phyloP scores from a whole-genome alignment of 1,140 invertebrate genomes.

The Kradibia gibbosae region DNA sequence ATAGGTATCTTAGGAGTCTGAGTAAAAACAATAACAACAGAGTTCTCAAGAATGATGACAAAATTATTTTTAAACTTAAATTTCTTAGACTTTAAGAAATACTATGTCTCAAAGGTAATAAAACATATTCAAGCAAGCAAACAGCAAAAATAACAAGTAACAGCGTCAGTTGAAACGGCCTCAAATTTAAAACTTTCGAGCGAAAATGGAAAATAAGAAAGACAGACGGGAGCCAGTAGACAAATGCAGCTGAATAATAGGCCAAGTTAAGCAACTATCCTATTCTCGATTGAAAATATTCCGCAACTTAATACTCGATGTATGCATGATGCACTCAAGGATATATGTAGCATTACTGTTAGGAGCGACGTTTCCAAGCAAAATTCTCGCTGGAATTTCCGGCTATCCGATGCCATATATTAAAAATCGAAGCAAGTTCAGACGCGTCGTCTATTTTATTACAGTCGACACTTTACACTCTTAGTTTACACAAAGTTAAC shows the following conservation, averaged over 20 bases:
- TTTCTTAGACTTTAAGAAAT: neutral
- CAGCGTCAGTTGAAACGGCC: neutral
- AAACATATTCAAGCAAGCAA: slow-evolving; percentile 6
- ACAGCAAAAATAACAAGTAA: slow-evolving; percentile 3
- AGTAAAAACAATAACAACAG: no score
- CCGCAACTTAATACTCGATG: slow-evolving; percentile 18
- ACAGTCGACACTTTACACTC: neutral
- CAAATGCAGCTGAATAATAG: slow-evolving; percentile 24
- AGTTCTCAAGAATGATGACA: neutral
- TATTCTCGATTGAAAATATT: slow-evolving; percentile 32
- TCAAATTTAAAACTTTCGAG: neutral
- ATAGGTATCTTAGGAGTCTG: no score
- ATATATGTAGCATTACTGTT: slow-evolving; percentile 3
- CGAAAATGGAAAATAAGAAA: neutral
- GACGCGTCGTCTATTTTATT: neutral
- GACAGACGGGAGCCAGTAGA: neutral
- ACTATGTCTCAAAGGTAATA: slow-evolving; percentile 27
- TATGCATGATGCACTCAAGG: neutral
- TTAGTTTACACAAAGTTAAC: no score
- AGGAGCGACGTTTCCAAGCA: neutral
- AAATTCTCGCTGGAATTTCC: slow-evolving; percentile 26
- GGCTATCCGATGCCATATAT: neutral
- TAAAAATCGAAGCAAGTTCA: neutral
- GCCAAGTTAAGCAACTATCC: slow-evolving; percentile 36
- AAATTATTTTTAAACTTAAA: slow-evolving; percentile 33